Evolutionary conservation across 2,888 invertebrate genomes (phyloP).

Genomic region (Aromia moschata): DNA sequence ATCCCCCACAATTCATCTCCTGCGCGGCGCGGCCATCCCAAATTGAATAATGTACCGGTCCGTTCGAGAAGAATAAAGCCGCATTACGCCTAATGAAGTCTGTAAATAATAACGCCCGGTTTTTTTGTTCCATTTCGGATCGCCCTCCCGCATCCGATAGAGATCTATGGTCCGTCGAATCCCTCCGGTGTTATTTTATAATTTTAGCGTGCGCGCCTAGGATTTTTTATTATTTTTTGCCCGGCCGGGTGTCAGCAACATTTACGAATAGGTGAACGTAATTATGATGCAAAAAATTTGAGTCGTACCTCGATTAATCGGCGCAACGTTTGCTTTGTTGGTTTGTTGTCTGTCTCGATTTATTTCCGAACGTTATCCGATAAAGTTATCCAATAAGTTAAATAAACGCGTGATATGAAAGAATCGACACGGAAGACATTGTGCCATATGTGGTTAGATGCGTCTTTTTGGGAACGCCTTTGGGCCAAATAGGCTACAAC

Average conservation of each 20-base stretch:
- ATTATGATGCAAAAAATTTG: too few species aligned
- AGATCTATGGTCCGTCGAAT: constrained; percentile 33
- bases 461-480: too few species aligned
- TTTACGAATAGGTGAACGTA: constrained; percentile 23
- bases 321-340: too few species aligned
- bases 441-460: too few species aligned
- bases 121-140: constrained; percentile 44
- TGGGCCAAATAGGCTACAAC: too few species aligned
- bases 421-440: too few species aligned
- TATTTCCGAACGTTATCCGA: too few species aligned
- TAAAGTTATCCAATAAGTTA: too few species aligned
- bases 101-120: constrained; percentile 54
- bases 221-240: constrained; percentile 22
- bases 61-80: constrained; percentile 53
- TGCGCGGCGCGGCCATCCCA: constrained; percentile 41
- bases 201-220: constrained; percentile 30
- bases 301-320: too few species aligned
- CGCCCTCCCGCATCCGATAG: constrained; percentile 34
- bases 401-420: too few species aligned
- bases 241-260: constrained; percentile 20
- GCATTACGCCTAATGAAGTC: constrained; percentile 59
- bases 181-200: constrained; percentile 34
- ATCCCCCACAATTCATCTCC: constrained; percentile 57
- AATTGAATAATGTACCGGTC: constrained; percentile 57
- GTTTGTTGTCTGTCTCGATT: too few species aligned